phyloP scores from a whole-genome alignment of 2,888 invertebrate genomes.

The Nomada ferruginata region DNA sequence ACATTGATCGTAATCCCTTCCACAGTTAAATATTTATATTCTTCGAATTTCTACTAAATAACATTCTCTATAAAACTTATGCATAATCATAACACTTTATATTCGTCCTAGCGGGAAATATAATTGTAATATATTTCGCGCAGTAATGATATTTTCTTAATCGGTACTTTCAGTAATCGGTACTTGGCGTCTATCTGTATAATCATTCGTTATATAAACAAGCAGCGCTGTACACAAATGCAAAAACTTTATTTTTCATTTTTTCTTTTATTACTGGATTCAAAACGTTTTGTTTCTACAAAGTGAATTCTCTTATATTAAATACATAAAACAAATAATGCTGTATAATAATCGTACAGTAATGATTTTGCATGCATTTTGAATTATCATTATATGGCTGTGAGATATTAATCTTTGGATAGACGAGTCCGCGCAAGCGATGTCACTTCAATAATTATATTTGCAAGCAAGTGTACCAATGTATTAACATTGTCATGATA shows the following conservation, averaged over 20 bases:
- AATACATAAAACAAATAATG: neutral
- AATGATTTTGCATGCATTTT: slow-evolving; percentile 9
- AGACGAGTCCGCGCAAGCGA: slow-evolving; percentile 9
- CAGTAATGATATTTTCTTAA: no score
- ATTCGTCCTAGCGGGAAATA: neutral
- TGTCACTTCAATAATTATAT: slow-evolving; percentile 23
- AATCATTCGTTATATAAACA: slow-evolving; percentile 19
- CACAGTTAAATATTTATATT: neutral
- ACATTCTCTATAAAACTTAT: neutral
- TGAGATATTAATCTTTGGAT: slow-evolving; percentile 19
- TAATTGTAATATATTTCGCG: neutral
- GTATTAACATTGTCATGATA: slow-evolving; percentile 34
- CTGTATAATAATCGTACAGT: neutral
- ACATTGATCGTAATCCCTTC: neutral
- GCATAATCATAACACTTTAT: neutral
- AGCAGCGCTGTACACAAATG: neutral
- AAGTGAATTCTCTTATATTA: slow-evolving; percentile 1
- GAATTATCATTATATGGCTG: slow-evolving; percentile 5
- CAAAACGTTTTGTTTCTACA: neutral
- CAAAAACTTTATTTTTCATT: no score
- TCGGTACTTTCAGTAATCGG: no score
- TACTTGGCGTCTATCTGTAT: no score
- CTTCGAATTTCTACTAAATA: neutral
- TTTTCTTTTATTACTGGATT: slow-evolving; percentile 6
- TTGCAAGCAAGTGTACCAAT: slow-evolving; percentile 14